Evolutionary conservation across 92 coral and sea anemone species (phyloP).

Genomic region (Porites cylindrica): DNA sequence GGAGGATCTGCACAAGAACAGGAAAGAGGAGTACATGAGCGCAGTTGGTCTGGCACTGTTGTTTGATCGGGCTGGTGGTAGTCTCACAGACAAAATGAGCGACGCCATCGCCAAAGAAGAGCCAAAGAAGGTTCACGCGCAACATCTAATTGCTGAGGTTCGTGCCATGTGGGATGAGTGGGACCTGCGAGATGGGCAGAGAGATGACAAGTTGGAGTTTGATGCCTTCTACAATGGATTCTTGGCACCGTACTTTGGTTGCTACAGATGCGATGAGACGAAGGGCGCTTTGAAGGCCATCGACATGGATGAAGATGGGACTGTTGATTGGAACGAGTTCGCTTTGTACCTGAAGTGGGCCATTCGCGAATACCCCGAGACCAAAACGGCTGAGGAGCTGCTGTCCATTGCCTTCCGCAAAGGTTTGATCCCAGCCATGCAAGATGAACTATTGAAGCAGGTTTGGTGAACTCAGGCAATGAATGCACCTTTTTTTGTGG

Average conservation of each 20-base stretch:
- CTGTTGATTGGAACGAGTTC: conserved; percentile 83
- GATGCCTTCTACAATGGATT: conserved; percentile 78
- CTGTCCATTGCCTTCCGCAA: conserved; percentile 62
- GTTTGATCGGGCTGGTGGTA: background rate
- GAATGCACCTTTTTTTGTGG: too few relatives aligned
- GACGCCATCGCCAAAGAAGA: background rate
- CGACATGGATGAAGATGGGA: conserved; percentile 81
- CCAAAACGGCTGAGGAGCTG: conserved; percentile 63
- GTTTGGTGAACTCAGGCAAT: too few relatives aligned
- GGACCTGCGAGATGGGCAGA: conserved; percentile 67
- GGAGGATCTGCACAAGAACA: conserved; percentile 79
- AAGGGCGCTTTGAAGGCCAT: conserved; percentile 71
- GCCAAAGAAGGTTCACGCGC: conserved; percentile 9
- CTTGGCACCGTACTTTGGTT: conserved; percentile 74
- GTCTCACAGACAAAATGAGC: conserved; percentile 58
- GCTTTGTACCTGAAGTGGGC: conserved; percentile 84
- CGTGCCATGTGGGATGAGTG: conserved; percentile 84
- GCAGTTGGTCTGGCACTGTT: conserved; percentile 49
- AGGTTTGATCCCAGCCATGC: conserved; percentile 63
- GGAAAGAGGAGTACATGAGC: conserved; percentile 85
- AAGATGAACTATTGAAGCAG: conserved; percentile 28
- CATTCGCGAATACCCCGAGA: conserved; percentile 72
- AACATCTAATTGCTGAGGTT: conserved; percentile 56
- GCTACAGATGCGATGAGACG: conserved; percentile 74
- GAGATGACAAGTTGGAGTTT: conserved; percentile 62